Evolutionary conservation across 2,113 vertebrate species (phyloP).

Genomic region (Pteropus alecto): DNA sequence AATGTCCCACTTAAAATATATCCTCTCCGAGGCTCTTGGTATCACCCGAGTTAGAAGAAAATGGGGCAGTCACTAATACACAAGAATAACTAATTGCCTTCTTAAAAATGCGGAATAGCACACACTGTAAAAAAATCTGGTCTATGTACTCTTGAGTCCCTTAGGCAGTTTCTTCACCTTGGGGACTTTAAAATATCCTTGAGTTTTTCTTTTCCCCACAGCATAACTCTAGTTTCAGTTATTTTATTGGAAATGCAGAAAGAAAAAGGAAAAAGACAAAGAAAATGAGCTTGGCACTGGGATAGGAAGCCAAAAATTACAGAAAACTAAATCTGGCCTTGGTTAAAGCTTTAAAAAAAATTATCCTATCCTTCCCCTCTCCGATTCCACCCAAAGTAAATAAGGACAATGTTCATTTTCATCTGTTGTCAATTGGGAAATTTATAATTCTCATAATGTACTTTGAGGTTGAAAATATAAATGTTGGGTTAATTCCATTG

Average conservation of each 20-base stretch:
- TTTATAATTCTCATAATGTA: constrained; percentile 46
- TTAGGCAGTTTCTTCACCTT: constrained; percentile 54
- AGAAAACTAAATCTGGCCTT: not conserved
- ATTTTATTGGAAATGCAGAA: constrained; percentile 48
- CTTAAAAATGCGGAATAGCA: constrained; percentile 33
- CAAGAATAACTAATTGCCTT: constrained; percentile 62
- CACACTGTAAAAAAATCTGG: not conserved
- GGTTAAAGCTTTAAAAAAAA: not conserved
- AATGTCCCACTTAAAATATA: constrained; percentile 55
- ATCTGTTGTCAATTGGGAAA: not conserved
- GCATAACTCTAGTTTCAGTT: constrained; percentile 41
- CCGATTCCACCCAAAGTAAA: not conserved
- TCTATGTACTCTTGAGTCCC: not conserved
- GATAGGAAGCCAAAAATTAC: not conserved
- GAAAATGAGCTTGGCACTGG: not conserved
- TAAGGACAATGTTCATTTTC: constrained; percentile 17
- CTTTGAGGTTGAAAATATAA: constrained; percentile 43
- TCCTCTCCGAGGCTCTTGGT: not conserved
- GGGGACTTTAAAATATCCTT: constrained; percentile 61
- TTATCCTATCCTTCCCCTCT: not conserved
- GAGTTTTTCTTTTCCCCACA: not conserved
- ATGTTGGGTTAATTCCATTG: constrained; percentile 51
- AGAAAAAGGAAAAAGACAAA: not conserved
- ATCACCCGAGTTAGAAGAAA: constrained; percentile 55
- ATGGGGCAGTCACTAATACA: constrained; percentile 53